These are phyloP conservation scores for Gorilla gorilla DNA, from an alignment of 2,113 vertebrate species.

Conservation along the genomic window DNA sequence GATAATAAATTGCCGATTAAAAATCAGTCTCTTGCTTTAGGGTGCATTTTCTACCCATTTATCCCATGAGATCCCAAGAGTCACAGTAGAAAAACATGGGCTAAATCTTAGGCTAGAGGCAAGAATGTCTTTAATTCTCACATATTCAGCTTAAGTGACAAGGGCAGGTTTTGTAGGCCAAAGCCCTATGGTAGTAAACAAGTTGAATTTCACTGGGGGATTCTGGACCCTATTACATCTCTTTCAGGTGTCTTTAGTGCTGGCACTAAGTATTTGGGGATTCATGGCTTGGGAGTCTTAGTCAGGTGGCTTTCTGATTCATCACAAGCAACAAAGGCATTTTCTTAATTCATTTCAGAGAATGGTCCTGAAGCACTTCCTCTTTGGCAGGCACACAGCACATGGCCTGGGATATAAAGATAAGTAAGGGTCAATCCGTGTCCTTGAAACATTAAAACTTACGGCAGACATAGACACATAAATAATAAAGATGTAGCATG, in stretches of 20 bases:
- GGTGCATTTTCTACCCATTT: background rate
- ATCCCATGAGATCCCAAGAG: background rate
- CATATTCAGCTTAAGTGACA: background rate
- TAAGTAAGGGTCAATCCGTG: background rate
- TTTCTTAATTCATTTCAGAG: constrained; percentile 18
- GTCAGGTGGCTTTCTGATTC: background rate
- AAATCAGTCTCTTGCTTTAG: background rate
- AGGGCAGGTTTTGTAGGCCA: background rate
- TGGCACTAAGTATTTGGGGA: background rate
- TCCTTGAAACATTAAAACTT: constrained; percentile 44
- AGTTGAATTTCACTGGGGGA: background rate
- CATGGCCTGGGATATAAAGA: background rate
- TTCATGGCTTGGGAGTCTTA: background rate
- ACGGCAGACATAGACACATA: background rate
- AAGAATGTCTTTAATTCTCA: background rate
- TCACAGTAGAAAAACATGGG: background rate
- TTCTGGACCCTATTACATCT: background rate
- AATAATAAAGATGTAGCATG: background rate
- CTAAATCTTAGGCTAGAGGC: background rate
- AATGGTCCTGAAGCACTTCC: background rate
- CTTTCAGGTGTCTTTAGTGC: background rate
- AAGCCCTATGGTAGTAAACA: background rate
- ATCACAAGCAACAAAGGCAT: background rate
- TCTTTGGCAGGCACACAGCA: background rate
- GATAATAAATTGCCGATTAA: background rate